A percentile compares a stretch with the other conserved stretches of the same genome.
Conservation (phyloP, 2,797 vertebrate species). For the Ficedula albicollis region DNA sequence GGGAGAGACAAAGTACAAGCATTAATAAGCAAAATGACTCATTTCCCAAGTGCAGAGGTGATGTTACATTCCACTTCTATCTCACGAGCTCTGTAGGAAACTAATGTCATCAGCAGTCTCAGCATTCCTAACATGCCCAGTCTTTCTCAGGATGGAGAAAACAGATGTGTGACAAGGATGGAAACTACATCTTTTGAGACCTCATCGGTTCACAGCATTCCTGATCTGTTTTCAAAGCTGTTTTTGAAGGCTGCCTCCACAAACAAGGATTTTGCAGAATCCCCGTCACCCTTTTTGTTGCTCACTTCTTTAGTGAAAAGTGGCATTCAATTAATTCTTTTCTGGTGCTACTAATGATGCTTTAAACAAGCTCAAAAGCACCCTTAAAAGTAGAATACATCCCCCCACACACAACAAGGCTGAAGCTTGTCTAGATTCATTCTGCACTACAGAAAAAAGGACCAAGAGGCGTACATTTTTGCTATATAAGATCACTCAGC, state of each 20-base stretch:
- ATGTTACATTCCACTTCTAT: not conserved
- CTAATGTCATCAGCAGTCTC: not conserved
- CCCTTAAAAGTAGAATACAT: slow-evolving; percentile 39
- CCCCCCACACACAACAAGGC: not conserved
- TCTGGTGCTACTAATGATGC: not conserved
- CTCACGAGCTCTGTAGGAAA: not conserved
- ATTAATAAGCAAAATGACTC: slow-evolving; percentile 59
- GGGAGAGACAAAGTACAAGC: slow-evolving; percentile 22
- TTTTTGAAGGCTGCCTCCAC: not conserved
- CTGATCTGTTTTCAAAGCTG: not conserved
- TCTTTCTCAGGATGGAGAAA: not conserved
- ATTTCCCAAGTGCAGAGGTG: slow-evolving; percentile 37
- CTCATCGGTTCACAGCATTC: not conserved
- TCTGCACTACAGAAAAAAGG: slow-evolving; percentile 25
- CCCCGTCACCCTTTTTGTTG: not conserved
- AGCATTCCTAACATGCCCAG: not conserved
- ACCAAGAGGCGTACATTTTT: slow-evolving; percentile 55
- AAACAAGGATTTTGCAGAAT: not conserved
- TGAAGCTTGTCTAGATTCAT: slow-evolving; percentile 24
- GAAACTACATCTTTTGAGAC: not conserved
- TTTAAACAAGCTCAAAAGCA: slow-evolving; percentile 24
- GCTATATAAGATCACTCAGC: slow-evolving; percentile 45
- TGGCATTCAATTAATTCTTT: not conserved
- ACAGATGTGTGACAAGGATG: not conserved
- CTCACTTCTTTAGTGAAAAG: not conserved